A percentile compares a stretch with the other conserved stretches of the same genome.
Conservation (phyloP, 2,888 invertebrate species). For the Baronia brevicornis region DNA sequence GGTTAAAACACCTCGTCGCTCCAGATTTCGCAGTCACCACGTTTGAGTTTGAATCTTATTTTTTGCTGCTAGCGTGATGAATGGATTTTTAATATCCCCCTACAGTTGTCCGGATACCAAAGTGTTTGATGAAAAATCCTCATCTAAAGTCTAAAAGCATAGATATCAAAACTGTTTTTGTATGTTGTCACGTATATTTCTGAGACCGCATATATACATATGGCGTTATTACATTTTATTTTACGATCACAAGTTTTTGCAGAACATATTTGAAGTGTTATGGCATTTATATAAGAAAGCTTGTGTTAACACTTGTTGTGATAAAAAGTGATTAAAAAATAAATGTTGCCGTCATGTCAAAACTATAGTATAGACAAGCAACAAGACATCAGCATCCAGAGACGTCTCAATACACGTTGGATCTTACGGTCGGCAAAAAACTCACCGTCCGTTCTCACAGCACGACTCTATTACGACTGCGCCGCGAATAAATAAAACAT, state of each 20-base stretch:
- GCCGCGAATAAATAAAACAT: slow-evolving; percentile 74
- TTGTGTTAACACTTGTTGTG: slow-evolving; percentile 25
- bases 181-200: not conserved
- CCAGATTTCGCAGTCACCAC: slow-evolving; percentile 64
- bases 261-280: slow-evolving; percentile 4
- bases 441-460: slow-evolving; percentile 67
- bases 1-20: slow-evolving; percentile 63
- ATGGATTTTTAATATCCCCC: slow-evolving; percentile 70
- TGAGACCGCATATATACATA: too few relatives aligned
- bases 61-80: slow-evolving; percentile 57
- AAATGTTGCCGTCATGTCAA: slow-evolving; percentile 63
- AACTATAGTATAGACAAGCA: slow-evolving; percentile 60
- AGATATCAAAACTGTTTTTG: slow-evolving; percentile 1
- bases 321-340: slow-evolving; percentile 50
- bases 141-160: slow-evolving; percentile 18
- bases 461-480: slow-evolving; percentile 73
- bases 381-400: slow-evolving; percentile 70
- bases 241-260: not conserved
- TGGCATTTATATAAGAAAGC: slow-evolving; percentile 15
- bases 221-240: too few relatives aligned
- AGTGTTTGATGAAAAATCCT: slow-evolving; percentile 47
- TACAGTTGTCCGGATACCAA: slow-evolving; percentile 49
- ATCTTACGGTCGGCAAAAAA: slow-evolving; percentile 64
- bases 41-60: slow-evolving; percentile 68
- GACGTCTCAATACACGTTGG: slow-evolving; percentile 67